Base-by-base conservation (phyloP, 2,113 vertebrate genomes). In the Pleuronectes platessa region DNA sequence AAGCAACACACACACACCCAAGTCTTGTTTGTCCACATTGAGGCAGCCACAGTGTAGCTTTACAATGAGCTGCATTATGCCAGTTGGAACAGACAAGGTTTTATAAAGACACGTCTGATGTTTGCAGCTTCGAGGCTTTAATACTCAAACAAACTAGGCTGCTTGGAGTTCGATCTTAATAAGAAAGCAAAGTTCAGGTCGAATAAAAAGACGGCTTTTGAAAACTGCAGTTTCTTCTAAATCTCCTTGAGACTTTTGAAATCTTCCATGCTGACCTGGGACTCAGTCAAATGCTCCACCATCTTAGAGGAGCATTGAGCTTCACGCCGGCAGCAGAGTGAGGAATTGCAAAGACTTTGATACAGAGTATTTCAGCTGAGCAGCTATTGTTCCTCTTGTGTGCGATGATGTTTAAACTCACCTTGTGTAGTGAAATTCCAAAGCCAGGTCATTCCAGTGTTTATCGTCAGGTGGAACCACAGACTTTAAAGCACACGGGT, bases 361-460 rank as follows among this genome's bases (percentile, higher is more conserved):
- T 31, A 26, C 20, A 61, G 11, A 47, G 51, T 20, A 54, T 18
- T 6, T n/a, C 23, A 31, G 45, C 6, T 27, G 6, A n/a, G 23
- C 60, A 54, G 40, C 51, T 8, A n/a, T 53, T 2, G 37, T 8
- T 1, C 15, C 0, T 1, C 0, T 1, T 37, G 9, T 31, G 35
- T 21, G 3, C 12, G 15, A 0, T 18, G n/a, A 42, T 35, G 23
- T 37, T 14, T 31, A 9, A 20, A 15, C 26, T 55, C 37, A 98
- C 98, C 98, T 96, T 79, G 98, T 99, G 84, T 99, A 99, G 93
- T 99, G 98, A 89, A 99, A 99, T 88, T 99, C 98, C 61, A 99
- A 90, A 2, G 98, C 98, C 69, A 99, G 93, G 87, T 99, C 98
- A 17, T 99, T 99, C 98, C 98, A 99, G 92, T 99, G 98, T 92